Conservation (phyloP, 2,797 vertebrate species). For the Chrysolophus pictus region DNA sequence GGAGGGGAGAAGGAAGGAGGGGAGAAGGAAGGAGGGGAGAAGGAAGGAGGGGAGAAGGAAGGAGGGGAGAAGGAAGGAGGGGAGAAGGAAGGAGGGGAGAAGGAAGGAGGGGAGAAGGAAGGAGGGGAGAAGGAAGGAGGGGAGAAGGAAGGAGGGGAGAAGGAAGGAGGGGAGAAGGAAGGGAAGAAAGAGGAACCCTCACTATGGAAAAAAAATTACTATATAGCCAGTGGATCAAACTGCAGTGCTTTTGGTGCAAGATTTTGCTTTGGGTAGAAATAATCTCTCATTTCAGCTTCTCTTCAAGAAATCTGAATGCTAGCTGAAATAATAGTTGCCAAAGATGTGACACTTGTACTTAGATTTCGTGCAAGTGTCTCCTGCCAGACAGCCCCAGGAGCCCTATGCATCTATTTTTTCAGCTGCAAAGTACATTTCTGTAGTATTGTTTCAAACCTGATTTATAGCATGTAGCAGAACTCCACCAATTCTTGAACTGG, state of each 20-base stretch:
- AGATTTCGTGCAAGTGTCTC: not conserved
- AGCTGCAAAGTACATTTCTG: not conserved
- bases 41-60: too few species aligned
- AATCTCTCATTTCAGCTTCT: rapidly evolving
- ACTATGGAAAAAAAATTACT: not conserved
- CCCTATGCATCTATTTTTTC: rapidly evolving
- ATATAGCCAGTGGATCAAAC: not conserved
- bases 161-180: too few species aligned
- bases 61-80: too few species aligned
- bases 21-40: too few species aligned
- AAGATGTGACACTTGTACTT: not conserved
- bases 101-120: too few species aligned
- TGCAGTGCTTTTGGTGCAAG: not conserved
- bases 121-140: too few species aligned
- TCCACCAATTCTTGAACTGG: not conserved
- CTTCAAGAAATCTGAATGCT: not conserved
- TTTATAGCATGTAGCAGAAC: not conserved
- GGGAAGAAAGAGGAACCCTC: too few species aligned
- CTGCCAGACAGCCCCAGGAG: not conserved
- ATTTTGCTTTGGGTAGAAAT: not conserved
- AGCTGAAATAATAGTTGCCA: not conserved
- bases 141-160: too few species aligned
- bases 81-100: too few species aligned
- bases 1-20: too few species aligned
- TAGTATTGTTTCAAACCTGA: not conserved